These are phyloP conservation scores for Chlorops oryzae DNA, from an alignment of 1,140 invertebrate species.

Conservation along the genomic window DNA sequence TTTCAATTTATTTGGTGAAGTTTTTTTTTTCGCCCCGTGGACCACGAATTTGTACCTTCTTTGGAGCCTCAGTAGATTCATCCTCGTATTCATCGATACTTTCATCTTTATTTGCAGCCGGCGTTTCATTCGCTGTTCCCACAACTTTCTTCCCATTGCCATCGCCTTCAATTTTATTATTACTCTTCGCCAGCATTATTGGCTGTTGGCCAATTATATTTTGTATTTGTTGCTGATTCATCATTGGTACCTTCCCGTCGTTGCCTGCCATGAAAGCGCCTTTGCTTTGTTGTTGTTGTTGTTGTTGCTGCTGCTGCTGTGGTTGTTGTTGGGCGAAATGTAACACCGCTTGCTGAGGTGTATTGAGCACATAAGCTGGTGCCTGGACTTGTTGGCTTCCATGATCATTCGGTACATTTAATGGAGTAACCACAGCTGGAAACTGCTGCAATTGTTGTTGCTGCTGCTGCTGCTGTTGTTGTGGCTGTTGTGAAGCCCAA, in stretches of 20 bases:
- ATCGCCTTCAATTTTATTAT: no score
- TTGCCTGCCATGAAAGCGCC: constrained; percentile 8
- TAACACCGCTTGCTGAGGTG: neutral
- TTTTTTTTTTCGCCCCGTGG: neutral
- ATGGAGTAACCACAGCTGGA: no score
- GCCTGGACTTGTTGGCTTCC: no score
- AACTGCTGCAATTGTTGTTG: constrained; percentile 10
- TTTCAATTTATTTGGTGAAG: neutral
- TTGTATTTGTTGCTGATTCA: no score
- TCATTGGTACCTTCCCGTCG: neutral
- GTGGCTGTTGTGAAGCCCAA: constrained; percentile 18
- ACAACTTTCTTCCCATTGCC: no score
- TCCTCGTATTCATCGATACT: constrained; percentile 39
- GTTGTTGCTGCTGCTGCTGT: neutral
- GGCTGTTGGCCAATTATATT: no score
- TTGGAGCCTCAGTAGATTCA: constrained; percentile 42
- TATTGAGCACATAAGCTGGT: constrained; percentile 18
- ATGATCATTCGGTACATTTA: no score
- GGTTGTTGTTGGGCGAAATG: neutral
- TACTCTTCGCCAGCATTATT: no score
- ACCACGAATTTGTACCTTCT: constrained; percentile 23
- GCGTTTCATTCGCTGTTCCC: no score
- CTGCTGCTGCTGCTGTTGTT: constrained; percentile 17
- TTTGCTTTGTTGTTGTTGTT: neutral
- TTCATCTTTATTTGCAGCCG: neutral